Evolutionary conservation across 2,113 vertebrate species (phyloP).

Genomic region (Sterrhoptilus dennistouni): DNA sequence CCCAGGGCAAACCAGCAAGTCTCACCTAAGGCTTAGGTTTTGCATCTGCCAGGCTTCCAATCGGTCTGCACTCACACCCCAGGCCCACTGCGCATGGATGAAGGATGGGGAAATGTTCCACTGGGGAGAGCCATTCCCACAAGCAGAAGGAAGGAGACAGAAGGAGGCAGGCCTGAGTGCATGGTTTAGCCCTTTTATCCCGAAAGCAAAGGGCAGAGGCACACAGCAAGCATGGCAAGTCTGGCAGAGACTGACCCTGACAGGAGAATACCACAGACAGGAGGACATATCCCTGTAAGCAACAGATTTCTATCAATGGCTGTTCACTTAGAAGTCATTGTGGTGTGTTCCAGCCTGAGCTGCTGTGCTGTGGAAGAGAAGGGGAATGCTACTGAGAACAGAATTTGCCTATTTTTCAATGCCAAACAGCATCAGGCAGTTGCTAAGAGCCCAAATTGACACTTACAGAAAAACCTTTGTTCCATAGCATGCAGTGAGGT

Average conservation of each 20-base stretch:
- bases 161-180: background rate
- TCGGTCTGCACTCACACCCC: background rate
- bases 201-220: background rate
- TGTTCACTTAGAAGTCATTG: background rate
- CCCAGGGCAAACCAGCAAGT: background rate
- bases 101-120: background rate
- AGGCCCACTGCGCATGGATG: background rate
- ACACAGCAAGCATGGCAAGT: background rate
- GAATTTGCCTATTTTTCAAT: background rate
- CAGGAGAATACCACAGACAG: background rate
- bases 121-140: background rate
- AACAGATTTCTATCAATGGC: background rate
- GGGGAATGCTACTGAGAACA: accelerated
- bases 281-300: background rate
- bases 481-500: background rate
- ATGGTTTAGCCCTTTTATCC: background rate
- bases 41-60: background rate
- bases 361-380: background rate
- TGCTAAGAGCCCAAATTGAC: background rate
- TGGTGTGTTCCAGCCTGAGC: background rate
- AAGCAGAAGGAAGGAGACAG: background rate
- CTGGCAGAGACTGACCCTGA: background rate
- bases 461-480: background rate
- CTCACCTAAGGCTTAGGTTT: background rate
- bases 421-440: background rate